Conservation (phyloP, 2,888 invertebrate genomes). For the Aporophyla nigra region DNA sequence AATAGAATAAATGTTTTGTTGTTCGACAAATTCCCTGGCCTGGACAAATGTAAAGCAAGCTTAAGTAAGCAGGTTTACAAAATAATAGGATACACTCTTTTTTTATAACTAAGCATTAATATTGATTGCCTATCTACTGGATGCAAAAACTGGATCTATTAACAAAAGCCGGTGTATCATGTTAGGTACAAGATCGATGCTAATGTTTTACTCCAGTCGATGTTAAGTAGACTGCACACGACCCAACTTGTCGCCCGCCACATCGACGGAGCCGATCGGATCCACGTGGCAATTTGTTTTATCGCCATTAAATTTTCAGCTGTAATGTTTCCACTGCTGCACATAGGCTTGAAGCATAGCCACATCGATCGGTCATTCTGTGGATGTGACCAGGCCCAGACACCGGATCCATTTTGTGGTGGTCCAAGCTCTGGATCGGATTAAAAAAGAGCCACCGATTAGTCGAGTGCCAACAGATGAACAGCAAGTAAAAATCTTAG, state of each 20-base stretch:
- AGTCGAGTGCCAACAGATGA: background rate
- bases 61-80: slow-evolving; percentile 13
- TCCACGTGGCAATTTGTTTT: background rate
- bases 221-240: slow-evolving; percentile 10
- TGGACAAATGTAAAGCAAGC: background rate
- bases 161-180: slow-evolving; percentile 27
- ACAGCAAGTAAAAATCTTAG: background rate
- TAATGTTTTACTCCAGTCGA: background rate
- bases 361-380: background rate
- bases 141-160: slow-evolving; percentile 35
- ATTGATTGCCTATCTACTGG: background rate
- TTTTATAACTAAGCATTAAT: background rate
- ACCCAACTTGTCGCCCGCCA: too few species aligned
- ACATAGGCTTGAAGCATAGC: background rate
- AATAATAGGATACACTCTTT: background rate
- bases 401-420: too few species aligned
- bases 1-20: background rate
- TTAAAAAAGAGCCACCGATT: background rate
- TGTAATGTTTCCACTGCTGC: background rate
- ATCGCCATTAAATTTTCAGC: background rate
- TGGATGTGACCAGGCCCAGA: background rate
- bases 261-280: background rate
- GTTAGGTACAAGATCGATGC: slow-evolving; percentile 1
- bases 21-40: background rate
- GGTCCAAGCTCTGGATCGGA: background rate